These are phyloP conservation scores for Temnothorax longispinosus DNA, from an alignment of 1,140 invertebrate genomes.

Conservation along the genomic window DNA sequence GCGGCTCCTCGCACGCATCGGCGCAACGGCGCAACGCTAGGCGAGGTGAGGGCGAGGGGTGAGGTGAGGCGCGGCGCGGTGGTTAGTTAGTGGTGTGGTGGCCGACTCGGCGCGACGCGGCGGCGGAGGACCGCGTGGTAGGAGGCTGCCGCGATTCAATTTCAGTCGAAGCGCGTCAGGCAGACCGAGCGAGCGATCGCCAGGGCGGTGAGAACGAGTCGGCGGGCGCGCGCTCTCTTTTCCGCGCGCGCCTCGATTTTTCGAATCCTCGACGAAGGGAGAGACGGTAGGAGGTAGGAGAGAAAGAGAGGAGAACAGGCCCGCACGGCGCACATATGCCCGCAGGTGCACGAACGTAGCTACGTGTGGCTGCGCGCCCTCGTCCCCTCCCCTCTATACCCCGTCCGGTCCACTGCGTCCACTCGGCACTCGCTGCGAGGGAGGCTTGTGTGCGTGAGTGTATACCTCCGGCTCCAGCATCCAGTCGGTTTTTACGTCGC, in stretches of 20 bases:
- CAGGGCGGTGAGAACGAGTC: constrained; percentile 39
- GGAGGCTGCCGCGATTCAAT: constrained; percentile 77
- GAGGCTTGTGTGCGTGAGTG: constrained; percentile 14
- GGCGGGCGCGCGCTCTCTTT: constrained; percentile 53
- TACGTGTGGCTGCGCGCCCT: background rate
- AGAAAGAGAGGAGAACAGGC: background rate
- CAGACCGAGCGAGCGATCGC: constrained; percentile 72
- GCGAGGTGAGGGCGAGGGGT: background rate
- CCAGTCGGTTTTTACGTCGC: constrained; percentile 63
- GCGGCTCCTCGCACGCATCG: background rate
- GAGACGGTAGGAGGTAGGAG: background rate
- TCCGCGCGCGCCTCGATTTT: constrained; percentile 49
- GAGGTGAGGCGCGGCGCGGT: background rate
- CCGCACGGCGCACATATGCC: background rate
- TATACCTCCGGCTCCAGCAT: constrained; percentile 5
- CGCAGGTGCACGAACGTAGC: constrained; percentile 23
- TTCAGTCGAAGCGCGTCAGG: constrained; percentile 82
- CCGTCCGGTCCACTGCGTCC: background rate
- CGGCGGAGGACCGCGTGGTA: constrained; percentile 69
- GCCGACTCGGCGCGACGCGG: background rate
- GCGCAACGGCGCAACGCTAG: background rate
- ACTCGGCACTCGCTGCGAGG: background rate
- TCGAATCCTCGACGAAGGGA: constrained; percentile 20
- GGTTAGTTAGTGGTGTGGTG: background rate
- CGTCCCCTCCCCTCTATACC: background rate